Evolutionary conservation across 2,113 vertebrate species (phyloP), one percentile per base, ranked within the genome.

Genomic region (Indicator indicator): DNA sequence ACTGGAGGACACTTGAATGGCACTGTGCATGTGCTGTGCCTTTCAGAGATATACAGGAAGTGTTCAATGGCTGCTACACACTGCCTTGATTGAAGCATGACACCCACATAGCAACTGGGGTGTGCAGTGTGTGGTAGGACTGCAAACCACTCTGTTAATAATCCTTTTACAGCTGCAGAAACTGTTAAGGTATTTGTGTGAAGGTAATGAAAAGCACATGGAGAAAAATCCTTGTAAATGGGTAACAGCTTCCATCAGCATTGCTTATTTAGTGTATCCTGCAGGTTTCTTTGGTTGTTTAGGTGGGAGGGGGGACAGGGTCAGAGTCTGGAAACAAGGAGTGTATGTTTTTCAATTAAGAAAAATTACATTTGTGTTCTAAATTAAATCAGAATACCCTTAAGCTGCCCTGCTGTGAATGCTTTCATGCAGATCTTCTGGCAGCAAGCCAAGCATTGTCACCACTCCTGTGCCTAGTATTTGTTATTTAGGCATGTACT

Each of bases 331-430:
- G 52, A 83, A 95, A 93, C 67, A 90, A 90, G 83, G 88, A 74
- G 17, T 63, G 60, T 77, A 63, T 73, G 89, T 95, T 88, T 28
- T 54, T 94, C 94, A 92, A 86, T 95, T 80, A 94, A 95, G 82
- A 92, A 95, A 94, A 94, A 93, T 55, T 52, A 67, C 64, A 42
- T 77, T 88, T 83, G 84, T 80, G 75, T 88, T 91, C 79, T 85
- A 91, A 94, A 94, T 96, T 88, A 83, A 91, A 58, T 88, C 83
- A 92, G 86, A 93, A 91, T 88, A 86, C 18, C 54, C 91, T 95
- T 91, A 94, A 96, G 79, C 92, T 90, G 83, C 38, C 84, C 82
- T 74, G 89, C 94, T 95, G 82, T 2, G 16, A 95, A 46, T 86
- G 75, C 50, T 94, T 91, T 88, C 86, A 74, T 3, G 5, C 75